Conservation (phyloP, 2,888 invertebrate species). For the Malthinus seriepunctatus region DNA sequence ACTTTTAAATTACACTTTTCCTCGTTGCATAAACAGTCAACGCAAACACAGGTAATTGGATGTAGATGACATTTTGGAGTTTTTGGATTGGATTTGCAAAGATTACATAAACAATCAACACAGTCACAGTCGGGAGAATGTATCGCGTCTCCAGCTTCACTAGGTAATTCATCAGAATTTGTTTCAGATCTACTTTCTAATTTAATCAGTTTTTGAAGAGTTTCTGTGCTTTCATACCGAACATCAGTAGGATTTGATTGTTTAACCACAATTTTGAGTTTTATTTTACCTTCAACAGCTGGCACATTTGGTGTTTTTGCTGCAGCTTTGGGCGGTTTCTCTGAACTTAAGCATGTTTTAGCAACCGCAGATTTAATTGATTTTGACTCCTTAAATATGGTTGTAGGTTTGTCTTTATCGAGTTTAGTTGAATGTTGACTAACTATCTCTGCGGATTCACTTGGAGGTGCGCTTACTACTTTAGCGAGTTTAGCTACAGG, state of each 20-base stretch:
- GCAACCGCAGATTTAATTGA: neutral
- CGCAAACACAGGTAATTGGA: constrained; percentile 24
- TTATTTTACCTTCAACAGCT: neutral
- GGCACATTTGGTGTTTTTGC: neutral
- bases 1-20: no score
- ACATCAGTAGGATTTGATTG: no score
- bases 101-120: constrained; percentile 22
- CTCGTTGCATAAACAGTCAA: constrained; percentile 23
- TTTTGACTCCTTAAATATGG: no score
- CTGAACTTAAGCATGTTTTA: no score
- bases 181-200: neutral
- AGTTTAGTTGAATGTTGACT: no score
- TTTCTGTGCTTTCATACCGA: neutral
- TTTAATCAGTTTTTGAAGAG: neutral
- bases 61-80: constrained; percentile 15
- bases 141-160: neutral
- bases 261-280: no score
- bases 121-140: constrained; percentile 25
- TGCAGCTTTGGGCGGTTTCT: neutral
- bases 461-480: no score
- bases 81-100: neutral
- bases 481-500: no score
- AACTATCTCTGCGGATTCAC: no score
- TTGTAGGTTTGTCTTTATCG: no score
- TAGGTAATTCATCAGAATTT: neutral